Conservation (phyloP, 2,797 vertebrate species). For the Parotocinclus haroldoi region DNA sequence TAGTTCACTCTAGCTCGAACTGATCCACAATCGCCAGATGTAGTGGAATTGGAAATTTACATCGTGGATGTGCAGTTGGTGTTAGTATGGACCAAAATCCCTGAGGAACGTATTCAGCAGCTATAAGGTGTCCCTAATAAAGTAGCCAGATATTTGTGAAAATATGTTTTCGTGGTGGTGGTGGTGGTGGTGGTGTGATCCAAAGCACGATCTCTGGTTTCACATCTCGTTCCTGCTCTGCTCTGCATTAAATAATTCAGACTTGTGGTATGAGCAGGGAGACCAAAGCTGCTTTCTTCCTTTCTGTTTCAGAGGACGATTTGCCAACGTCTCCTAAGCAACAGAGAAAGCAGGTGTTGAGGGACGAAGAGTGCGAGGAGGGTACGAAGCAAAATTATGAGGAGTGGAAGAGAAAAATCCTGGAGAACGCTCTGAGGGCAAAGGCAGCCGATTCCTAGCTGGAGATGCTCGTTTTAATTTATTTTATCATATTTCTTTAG, state of each 20-base stretch:
- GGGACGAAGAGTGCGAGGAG: conserved; percentile 55
- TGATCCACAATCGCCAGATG: too few relatives aligned
- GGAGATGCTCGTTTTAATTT: background rate
- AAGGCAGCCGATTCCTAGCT: conserved; percentile 29
- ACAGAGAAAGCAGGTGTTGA: conserved; percentile 54
- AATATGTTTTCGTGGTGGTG: too few relatives aligned
- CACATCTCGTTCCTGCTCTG: background rate
- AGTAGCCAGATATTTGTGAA: too few relatives aligned
- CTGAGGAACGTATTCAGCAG: too few relatives aligned
- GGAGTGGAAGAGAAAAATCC: conserved; percentile 81
- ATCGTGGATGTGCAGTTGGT: too few relatives aligned
- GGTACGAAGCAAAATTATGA: conserved; percentile 71
- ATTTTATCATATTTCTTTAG: background rate
- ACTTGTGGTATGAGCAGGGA: background rate
- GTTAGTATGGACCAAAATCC: too few relatives aligned
- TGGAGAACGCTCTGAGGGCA: conserved; percentile 76
- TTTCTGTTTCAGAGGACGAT: conserved; percentile 41
- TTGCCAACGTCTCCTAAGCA: conserved; percentile 58
- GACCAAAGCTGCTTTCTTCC: background rate
- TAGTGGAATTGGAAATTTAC: too few relatives aligned
- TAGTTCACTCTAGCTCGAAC: too few relatives aligned
- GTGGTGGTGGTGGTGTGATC: too few relatives aligned
- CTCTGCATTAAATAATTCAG: background rate
- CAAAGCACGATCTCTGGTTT: too few relatives aligned
- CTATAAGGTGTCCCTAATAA: too few relatives aligned